A percentile compares a stretch with the other conserved stretches of the same genome.
Evolutionary conservation across 2,797 vertebrate genomes (phyloP).

Genomic region (Glyptemys insculpta): DNA sequence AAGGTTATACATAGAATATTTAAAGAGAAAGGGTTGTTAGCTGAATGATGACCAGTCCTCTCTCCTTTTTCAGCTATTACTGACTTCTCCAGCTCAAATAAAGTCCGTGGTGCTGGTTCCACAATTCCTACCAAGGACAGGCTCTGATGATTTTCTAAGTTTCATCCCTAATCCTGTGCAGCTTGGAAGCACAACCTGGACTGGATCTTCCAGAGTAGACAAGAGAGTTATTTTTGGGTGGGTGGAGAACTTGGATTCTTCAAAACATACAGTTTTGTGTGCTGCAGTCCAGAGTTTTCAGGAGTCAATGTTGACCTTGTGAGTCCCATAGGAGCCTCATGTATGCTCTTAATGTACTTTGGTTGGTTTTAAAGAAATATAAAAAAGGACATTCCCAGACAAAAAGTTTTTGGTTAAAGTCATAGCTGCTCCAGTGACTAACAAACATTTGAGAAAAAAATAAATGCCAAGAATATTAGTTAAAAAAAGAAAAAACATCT

Average conservation of each 20-base stretch:
- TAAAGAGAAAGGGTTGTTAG: not conserved
- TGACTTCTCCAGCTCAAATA: not conserved
- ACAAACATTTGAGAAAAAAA: not conserved
- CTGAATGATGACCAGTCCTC: not conserved
- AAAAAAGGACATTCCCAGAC: not conserved
- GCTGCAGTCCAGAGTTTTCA: not conserved
- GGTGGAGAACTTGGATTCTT: not conserved
- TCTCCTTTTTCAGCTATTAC: not conserved
- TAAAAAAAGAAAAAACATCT: not conserved
- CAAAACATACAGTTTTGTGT: not conserved
- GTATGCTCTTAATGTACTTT: not conserved
- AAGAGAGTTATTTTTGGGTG: not conserved
- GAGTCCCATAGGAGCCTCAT: not conserved
- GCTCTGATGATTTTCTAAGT: not conserved
- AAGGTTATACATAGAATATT: not conserved
- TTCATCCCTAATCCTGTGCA: not conserved
- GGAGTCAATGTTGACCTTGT: not conserved
- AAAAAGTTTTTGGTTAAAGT: not conserved
- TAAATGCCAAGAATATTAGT: not conserved
- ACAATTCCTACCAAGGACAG: not conserved
- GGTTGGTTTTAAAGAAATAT: too few species aligned
- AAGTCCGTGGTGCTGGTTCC: not conserved
- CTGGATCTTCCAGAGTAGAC: not conserved
- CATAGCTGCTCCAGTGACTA: not conserved
- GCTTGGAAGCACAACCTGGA: fast-evolving